Percentiles rank a stretch among this genome's conserved stretches.
These are phyloP conservation scores for Philonicus albiceps DNA, from an alignment of 2,888 invertebrate species.

Conservation along the genomic window DNA sequence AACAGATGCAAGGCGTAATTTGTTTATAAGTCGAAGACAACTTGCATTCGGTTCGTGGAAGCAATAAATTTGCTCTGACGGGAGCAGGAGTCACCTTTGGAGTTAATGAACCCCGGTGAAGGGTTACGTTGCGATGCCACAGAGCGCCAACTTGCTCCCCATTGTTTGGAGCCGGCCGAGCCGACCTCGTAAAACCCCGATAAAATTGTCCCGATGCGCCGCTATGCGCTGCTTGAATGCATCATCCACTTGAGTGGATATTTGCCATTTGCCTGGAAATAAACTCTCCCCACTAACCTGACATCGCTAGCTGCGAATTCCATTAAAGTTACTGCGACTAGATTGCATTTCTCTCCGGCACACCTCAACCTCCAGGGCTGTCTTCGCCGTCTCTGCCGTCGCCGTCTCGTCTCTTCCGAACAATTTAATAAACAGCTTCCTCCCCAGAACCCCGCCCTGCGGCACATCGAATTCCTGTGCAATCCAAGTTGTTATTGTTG, in stretches of 20 bases:
- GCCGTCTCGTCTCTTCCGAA: slow-evolving; percentile 3
- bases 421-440: slow-evolving; percentile 33
- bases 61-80: slow-evolving; percentile 31
- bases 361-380: neutral
- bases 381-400: neutral
- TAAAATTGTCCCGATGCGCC: slow-evolving; percentile 22
- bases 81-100: slow-evolving; percentile 19
- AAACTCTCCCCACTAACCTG: neutral
- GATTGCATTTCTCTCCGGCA: neutral
- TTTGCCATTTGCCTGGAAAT: slow-evolving; percentile 38
- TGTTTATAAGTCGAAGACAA: slow-evolving; percentile 29
- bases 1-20: slow-evolving; percentile 37
- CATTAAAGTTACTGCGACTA: slow-evolving; percentile 8
- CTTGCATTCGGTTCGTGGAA: slow-evolving; percentile 5
- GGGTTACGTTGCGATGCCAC: neutral
- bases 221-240: neutral
- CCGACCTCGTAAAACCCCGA: neutral
- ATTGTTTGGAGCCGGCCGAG: neutral
- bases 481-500: slow-evolving; percentile 39
- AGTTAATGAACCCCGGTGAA: slow-evolving; percentile 26
- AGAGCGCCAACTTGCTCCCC: neutral
- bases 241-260: slow-evolving; percentile 38
- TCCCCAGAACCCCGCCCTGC: neutral
- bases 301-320: slow-evolving; percentile 29
- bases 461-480: slow-evolving; percentile 4